Evolutionary conservation across 2,113 vertebrate genomes (phyloP).

Genomic region (Xenopus laevis): DNA sequence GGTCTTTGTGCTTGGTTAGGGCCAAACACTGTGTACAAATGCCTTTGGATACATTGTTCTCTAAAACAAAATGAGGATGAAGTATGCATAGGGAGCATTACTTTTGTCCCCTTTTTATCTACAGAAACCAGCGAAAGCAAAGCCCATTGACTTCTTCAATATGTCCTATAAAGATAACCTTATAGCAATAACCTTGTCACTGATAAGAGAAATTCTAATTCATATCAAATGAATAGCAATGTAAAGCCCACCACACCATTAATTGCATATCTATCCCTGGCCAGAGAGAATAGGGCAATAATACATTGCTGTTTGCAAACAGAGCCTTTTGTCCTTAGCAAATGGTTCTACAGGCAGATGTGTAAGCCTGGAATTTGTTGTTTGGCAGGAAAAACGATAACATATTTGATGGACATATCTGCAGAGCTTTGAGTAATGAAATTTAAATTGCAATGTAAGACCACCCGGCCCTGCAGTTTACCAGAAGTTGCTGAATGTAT

Average conservation of each 20-base stretch:
- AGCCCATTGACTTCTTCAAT: neutral
- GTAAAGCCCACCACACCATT: neutral
- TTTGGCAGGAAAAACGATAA: conserved; percentile 33
- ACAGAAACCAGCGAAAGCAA: neutral
- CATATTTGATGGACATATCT: conserved; percentile 33
- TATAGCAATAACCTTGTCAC: neutral
- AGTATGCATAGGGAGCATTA: too few species aligned
- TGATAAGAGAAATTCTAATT: neutral
- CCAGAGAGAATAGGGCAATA: conserved; percentile 19
- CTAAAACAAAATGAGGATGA: too few species aligned
- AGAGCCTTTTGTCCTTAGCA: conserved; percentile 25
- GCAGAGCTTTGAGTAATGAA: conserved; percentile 31
- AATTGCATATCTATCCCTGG: neutral
- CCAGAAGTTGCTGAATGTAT: conserved; percentile 23
- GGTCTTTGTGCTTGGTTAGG: too few species aligned
- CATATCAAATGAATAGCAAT: neutral
- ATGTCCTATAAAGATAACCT: neutral
- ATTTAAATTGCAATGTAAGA: conserved; percentile 30
- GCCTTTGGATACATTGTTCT: too few species aligned
- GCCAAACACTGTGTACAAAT: too few species aligned
- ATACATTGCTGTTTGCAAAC: neutral
- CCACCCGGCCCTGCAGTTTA: conserved; percentile 31
- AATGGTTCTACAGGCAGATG: conserved; percentile 31
- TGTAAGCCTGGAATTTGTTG: conserved; percentile 36
- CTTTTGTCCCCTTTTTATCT: neutral